Evolutionary conservation across 1,140 invertebrate species (phyloP).

Genomic region (Heliothis subflexa): DNA sequence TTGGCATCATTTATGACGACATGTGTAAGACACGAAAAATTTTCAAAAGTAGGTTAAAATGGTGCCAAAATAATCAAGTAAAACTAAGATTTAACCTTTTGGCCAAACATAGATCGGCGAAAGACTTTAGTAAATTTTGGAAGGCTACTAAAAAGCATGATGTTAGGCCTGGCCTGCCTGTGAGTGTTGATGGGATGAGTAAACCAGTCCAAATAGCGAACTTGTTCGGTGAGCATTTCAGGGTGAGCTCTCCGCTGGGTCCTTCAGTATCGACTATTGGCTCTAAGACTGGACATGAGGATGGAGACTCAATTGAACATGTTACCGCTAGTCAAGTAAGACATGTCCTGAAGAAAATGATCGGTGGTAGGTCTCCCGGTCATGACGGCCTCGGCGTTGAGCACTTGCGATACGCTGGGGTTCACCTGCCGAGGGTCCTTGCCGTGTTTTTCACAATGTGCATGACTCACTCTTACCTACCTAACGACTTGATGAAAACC

Average conservation of each 20-base stretch:
- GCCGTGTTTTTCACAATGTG: not conserved
- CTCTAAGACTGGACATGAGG: not conserved
- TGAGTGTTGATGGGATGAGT: slow-evolving; percentile 49
- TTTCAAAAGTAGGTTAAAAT: not conserved
- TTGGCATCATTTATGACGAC: slow-evolving; percentile 23
- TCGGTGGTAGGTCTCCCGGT: not conserved
- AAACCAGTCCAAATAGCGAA: slow-evolving; percentile 47
- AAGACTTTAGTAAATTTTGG: slow-evolving; percentile 56
- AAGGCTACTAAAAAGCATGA: slow-evolving; percentile 46
- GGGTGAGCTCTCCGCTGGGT: slow-evolving; percentile 36
- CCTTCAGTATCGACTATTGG: not conserved
- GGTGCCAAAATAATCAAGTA: slow-evolving; percentile 47
- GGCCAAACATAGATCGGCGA: slow-evolving; percentile 28
- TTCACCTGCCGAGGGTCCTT: not conserved
- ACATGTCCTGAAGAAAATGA: not conserved
- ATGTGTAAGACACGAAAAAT: slow-evolving; percentile 34
- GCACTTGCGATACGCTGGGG: not conserved
- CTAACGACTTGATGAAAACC: not conserved
- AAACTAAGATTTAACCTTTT: slow-evolving; percentile 53
- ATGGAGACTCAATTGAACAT: not conserved
- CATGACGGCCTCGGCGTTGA: not conserved
- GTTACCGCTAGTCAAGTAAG: not conserved
- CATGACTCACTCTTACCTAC: not conserved
- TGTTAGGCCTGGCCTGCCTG: slow-evolving; percentile 36
- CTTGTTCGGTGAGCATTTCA: slow-evolving; percentile 38